Percentiles rank a stretch among this genome's conserved stretches.
Conservation (phyloP, 92 coral and sea anemone genomes). For the Porites evermanni region DNA sequence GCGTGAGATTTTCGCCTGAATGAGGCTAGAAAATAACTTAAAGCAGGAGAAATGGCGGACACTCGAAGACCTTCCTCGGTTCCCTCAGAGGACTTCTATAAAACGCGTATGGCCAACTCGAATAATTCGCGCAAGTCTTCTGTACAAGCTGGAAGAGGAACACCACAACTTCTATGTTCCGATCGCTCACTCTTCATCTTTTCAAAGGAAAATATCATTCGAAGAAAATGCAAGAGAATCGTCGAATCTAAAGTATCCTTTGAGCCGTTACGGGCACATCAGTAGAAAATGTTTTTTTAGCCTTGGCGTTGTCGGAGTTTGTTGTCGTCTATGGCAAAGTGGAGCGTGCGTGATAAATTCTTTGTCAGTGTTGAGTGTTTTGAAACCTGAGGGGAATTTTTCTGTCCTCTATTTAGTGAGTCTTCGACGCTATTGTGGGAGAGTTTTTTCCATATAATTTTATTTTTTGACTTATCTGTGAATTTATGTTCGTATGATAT, state of each 20-base stretch:
- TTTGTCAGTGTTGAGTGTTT: not conserved
- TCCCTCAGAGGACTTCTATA: conserved; percentile 90
- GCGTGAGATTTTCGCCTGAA: conserved; percentile 43
- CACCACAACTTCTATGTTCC: conserved; percentile 64
- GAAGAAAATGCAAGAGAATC: conserved; percentile 81
- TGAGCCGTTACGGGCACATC: conserved; percentile 1
- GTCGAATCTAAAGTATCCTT: conserved; percentile 98
- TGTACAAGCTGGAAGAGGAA: conserved; percentile 68
- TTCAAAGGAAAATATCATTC: conserved; percentile 85
- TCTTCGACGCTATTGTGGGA: not conserved
- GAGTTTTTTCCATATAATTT: not conserved
- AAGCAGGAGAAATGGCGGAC: conserved; percentile 78
- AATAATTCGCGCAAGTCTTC: conserved; percentile 89
- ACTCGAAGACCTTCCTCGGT: conserved; percentile 90
- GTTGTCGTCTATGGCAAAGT: conserved; percentile 48
- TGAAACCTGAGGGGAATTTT: not conserved
- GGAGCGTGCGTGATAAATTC: conserved; percentile 34
- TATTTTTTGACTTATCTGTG: conserved; percentile 17
- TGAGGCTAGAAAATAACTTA: conserved; percentile 53
- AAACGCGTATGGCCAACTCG: conserved; percentile 87
- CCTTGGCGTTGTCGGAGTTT: conserved; percentile 53
- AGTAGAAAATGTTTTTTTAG: conserved; percentile 23
- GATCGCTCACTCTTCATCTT: conserved; percentile 86
- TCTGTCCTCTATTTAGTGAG: conserved; percentile 14
- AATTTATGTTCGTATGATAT: conserved; percentile 49